Evolutionary conservation across 2,888 invertebrate species (phyloP).

Genomic region (Nomada flava): DNA sequence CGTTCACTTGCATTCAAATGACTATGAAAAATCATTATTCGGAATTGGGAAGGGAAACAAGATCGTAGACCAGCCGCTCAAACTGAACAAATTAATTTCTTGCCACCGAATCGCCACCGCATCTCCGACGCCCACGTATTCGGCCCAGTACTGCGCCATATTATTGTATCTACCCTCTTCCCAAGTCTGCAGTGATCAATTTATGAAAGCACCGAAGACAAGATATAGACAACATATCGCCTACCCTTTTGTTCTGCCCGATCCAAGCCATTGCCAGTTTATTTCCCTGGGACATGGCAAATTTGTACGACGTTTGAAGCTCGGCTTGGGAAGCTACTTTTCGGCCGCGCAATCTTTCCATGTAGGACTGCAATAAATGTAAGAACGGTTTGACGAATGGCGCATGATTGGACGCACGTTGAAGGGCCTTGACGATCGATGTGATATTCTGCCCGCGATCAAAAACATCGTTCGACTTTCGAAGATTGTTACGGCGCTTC

Average conservation of each 20-base stretch:
- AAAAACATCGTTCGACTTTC: slow-evolving; percentile 56
- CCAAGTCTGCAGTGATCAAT: slow-evolving; percentile 40
- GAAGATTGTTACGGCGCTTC: slow-evolving; percentile 69
- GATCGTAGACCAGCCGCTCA: slow-evolving; percentile 72
- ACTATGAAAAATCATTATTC: slow-evolving; percentile 53
- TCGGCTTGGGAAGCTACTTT: slow-evolving; percentile 14
- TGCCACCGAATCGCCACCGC: slow-evolving; percentile 68
- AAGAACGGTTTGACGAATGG: slow-evolving; percentile 68
- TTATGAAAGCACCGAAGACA: background rate
- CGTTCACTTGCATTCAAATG: background rate
- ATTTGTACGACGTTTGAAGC: slow-evolving; percentile 62
- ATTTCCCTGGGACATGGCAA: slow-evolving; percentile 63
- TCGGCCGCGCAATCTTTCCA: slow-evolving; percentile 54
- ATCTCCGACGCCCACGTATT: slow-evolving; percentile 61
- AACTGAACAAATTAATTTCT: slow-evolving; percentile 67
- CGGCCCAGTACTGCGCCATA: slow-evolving; percentile 72
- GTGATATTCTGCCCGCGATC: slow-evolving; percentile 48
- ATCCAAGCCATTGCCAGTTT: slow-evolving; percentile 67
- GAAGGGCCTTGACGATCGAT: slow-evolving; percentile 50
- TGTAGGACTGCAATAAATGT: slow-evolving; percentile 69
- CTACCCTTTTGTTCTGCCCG: slow-evolving; percentile 69
- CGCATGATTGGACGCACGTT: background rate
- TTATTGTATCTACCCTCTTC: slow-evolving; percentile 38
- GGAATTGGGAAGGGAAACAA: slow-evolving; percentile 73
- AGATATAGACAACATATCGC: background rate